These are phyloP conservation scores for Tetranychus piercei DNA, from an alignment of 2,888 invertebrate species.

Conservation along the genomic window DNA sequence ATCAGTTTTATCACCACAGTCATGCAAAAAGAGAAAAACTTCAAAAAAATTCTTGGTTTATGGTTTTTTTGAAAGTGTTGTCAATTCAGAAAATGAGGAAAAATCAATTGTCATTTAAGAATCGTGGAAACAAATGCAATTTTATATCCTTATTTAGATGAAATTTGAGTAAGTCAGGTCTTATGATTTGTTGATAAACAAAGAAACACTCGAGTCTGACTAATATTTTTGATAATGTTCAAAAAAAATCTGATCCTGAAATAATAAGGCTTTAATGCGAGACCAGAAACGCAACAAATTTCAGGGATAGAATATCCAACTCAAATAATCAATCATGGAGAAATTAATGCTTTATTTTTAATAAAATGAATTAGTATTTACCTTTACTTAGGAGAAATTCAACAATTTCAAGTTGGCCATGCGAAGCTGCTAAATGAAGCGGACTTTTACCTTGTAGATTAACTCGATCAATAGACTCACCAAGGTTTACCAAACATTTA, in stretches of 20 bases:
- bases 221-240: too few relatives aligned
- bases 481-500: not conserved
- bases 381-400: slow-evolving; percentile 51
- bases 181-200: not conserved
- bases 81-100: not conserved
- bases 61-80: not conserved
- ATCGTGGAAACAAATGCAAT: not conserved
- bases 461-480: not conserved
- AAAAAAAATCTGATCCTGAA: too few relatives aligned
- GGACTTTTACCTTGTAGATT: slow-evolving; percentile 67
- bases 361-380: not conserved
- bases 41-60: not conserved
- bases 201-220: not conserved
- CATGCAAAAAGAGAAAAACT: not conserved
- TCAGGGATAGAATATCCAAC: too few relatives aligned
- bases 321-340: too few relatives aligned
- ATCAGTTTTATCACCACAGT: not conserved
- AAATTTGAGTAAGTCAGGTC: not conserved
- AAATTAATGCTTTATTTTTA: too few relatives aligned
- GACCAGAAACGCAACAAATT: too few relatives aligned
- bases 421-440: slow-evolving; percentile 83
- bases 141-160: not conserved
- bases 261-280: too few relatives aligned
- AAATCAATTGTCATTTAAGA: not conserved
- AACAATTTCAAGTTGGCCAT: slow-evolving; percentile 89